These are phyloP conservation scores for Drosophila rhopaloa DNA, from an alignment of 1,140 invertebrate species.

Conservation along the genomic window DNA sequence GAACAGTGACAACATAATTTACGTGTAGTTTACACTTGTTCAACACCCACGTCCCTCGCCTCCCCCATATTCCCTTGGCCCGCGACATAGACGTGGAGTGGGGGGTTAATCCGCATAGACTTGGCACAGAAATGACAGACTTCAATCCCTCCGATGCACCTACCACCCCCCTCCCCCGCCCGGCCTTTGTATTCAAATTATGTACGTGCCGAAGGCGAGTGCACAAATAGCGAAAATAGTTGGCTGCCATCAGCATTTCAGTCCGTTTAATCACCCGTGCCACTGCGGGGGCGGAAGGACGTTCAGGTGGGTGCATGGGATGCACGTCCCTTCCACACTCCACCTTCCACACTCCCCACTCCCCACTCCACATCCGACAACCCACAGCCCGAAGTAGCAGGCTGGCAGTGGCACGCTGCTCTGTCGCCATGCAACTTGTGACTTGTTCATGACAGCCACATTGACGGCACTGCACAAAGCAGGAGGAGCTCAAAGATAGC, in stretches of 20 bases:
- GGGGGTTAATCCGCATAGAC: slow-evolving; percentile 9
- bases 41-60: neutral
- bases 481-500: neutral
- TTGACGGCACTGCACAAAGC: slow-evolving; percentile 32
- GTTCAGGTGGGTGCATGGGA: neutral
- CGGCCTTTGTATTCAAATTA: slow-evolving; percentile 39
- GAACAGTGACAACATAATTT: slow-evolving; percentile 57
- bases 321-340: neutral
- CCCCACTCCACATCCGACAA: too few relatives aligned
- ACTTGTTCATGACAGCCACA: slow-evolving; percentile 36
- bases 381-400: too few relatives aligned
- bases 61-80: neutral
- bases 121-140: slow-evolving; percentile 10
- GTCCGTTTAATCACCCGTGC: slow-evolving; percentile 28
- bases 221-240: slow-evolving; percentile 45
- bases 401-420: slow-evolving; percentile 12
- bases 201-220: slow-evolving; percentile 35
- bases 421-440: slow-evolving; percentile 24
- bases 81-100: neutral
- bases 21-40: slow-evolving; percentile 54
- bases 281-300: neutral
- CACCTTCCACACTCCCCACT: too few relatives aligned
- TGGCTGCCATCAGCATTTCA: slow-evolving; percentile 34
- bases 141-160: neutral
- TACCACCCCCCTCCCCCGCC: neutral